Percentiles rank a stretch among this genome's conserved stretches.
These are phyloP conservation scores for Fissipunctia ypsillon DNA, from an alignment of 2,888 invertebrate species.

Conservation along the genomic window DNA sequence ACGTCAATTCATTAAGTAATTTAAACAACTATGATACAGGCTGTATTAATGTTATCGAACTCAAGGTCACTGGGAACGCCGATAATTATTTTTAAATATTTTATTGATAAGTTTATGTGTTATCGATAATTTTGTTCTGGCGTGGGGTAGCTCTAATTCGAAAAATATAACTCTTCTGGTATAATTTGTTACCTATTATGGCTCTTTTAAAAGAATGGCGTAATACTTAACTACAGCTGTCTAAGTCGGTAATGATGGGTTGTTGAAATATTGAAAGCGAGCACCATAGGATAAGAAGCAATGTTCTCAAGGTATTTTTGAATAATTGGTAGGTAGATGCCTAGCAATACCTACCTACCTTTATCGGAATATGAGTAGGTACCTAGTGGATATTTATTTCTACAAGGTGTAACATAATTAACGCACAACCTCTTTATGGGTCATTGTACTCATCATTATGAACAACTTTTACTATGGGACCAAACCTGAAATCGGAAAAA, in stretches of 20 bases:
- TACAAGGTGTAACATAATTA: too few relatives aligned
- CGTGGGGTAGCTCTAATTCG: background rate
- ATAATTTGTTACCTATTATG: background rate
- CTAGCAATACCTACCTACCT: too few relatives aligned
- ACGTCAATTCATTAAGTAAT: constrained; percentile 6
- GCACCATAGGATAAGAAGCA: background rate
- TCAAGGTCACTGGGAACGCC: background rate
- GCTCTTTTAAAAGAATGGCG: background rate
- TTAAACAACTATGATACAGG: background rate
- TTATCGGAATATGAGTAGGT: background rate
- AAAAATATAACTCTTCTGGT: background rate
- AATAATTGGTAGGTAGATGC: background rate
- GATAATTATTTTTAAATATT: constrained; percentile 9
- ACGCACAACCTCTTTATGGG: too few relatives aligned
- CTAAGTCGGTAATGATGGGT: background rate
- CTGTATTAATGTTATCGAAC: background rate
- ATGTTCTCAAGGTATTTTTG: background rate
- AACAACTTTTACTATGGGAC: too few relatives aligned
- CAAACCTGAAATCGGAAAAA: too few relatives aligned
- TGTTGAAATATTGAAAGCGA: background rate
- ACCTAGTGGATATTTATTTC: background rate
- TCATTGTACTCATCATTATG: too few relatives aligned
- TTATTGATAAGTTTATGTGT: background rate
- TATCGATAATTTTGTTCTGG: constrained; percentile 10
- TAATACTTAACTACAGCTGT: background rate